These are phyloP conservation scores for Epistrophella euchroma DNA, from an alignment of 2,888 invertebrate species.

Conservation along the genomic window DNA sequence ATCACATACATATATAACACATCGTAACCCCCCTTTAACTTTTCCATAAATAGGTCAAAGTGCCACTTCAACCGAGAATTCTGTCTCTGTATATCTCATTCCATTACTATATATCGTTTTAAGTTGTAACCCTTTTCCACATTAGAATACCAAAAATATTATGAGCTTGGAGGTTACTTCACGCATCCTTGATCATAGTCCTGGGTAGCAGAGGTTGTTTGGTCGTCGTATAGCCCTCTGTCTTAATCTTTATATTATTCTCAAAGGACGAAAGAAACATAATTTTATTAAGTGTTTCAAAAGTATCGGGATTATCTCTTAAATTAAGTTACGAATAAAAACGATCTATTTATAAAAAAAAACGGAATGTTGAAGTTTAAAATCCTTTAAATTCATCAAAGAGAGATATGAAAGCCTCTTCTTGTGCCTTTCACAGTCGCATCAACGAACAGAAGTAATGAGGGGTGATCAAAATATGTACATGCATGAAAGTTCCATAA, in stretches of 20 bases:
- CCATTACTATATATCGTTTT: not conserved
- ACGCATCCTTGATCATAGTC: slow-evolving; percentile 72
- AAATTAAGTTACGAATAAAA: not conserved
- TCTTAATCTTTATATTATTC: slow-evolving; percentile 40
- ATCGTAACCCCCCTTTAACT: slow-evolving; percentile 14
- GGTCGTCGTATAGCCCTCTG: not conserved
- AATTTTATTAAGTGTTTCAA: slow-evolving; percentile 48
- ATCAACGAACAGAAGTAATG: slow-evolving; percentile 26
- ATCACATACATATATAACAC: not conserved
- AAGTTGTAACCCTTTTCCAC: slow-evolving; percentile 13
- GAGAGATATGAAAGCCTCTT: not conserved
- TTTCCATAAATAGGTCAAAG: slow-evolving; percentile 67
- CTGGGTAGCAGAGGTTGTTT: not conserved
- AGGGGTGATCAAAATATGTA: not conserved
- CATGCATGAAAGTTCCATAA: not conserved
- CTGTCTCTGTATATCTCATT: slow-evolving; percentile 18
- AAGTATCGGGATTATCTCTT: slow-evolving; percentile 51
- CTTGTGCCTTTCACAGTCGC: not conserved
- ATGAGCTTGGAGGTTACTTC: slow-evolving; percentile 54
- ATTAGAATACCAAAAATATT: slow-evolving; percentile 33
- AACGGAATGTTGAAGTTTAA: not conserved
- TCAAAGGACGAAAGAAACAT: slow-evolving; percentile 40
- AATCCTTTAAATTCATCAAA: slow-evolving; percentile 5
- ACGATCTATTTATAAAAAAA: not conserved
- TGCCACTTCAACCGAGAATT: slow-evolving; percentile 70